Base-by-base conservation (phyloP, 1,140 invertebrate species). In the Trichogramma pretiosum region DNA sequence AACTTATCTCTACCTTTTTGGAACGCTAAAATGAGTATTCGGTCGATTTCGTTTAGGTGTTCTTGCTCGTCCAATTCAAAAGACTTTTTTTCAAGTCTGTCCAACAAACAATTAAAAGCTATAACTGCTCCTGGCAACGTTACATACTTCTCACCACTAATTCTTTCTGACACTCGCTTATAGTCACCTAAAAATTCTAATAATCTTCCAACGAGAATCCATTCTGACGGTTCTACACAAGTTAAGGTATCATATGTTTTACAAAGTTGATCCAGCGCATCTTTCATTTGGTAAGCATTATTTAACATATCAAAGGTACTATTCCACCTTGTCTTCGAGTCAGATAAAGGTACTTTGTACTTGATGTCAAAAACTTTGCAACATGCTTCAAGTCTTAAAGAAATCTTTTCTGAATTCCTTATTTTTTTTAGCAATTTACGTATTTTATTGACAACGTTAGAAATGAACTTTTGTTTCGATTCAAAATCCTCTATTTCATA, bases 1-100 rank as follows among this genome's bases (percentile, higher is more conserved):
- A 54, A 16, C 38, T 41, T 40, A 26, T 49, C 38, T 32, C 34
- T 37, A 16, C 34, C 46, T 35, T 30, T 21, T 37, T 30, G 21
- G 21, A 47, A 39, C 22, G 46, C 46, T 0, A 30, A 9, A 4
- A 47, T 9, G 3, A 39, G 9, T 8, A 16, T 30, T 40, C 34
- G 26, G 17, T 47, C 36, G 32, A 23, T 34, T 17, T 5, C 5
- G 23, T 11, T 39, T 17, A n/a, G 7, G 23, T 39, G 13, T 11
- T 14, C 9, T 16, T 39, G 30, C 4, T 33, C 19, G 28, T 47
- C 46, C 19, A 40, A 22, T 1, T 32, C 5, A 32, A 17, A 37
- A 28, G 26, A 16, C 5, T 28, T 28, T 7, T 18, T 7, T 32
- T 46, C 45, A 14, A 46, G 30, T 24, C 21, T 38, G 14, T 39